Base-by-base conservation (phyloP, 2,888 invertebrate genomes). In the Liopterus haemorrhoidalis region DNA sequence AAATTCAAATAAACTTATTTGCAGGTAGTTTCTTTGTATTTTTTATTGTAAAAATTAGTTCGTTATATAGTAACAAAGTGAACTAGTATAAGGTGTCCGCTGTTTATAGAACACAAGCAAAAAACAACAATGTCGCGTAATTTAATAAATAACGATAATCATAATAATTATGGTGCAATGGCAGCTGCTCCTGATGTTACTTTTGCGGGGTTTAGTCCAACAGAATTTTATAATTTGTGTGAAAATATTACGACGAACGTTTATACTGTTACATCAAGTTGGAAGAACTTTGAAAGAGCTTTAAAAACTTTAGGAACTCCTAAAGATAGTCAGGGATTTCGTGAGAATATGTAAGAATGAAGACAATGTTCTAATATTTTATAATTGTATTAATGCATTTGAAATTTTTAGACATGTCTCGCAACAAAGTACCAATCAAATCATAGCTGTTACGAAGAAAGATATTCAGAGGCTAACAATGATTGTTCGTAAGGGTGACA, bases 201-300 rank as follows among this genome's bases (percentile, higher is more conserved):
- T 33, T 81, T 81, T 52, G 75, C 78, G 5, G 81, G 79, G 49
- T 82, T 81, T 61, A 81, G 81, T 57, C 81, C 82, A 2, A 80
- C 82, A 2, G 86, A 86, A 66, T 76, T 88, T 50, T 82, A 84
- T 64, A 82, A 80, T 60, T 69, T 88, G 33, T 85, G 84, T 60
- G 89, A 89, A 63, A 81, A 81, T 58, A 84, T 90, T 47, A 86
- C 82, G 0, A 82, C 85, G 42, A 88, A 87, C 66, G 81, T 90
- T 41, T 84, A 81, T 60, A 78, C 81, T 0, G 82, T 91, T 38
- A 85, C 85, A 60, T 76, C 79, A 31, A 84, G 82, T 50, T 76
- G 83, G 63, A 78, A 78, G 56, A 73, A 75, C 3, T 65, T 91
- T 54, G 86, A 88, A 61, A 81, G 78, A 61, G 80, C 81, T 56